Evolutionary conservation across 1,140 invertebrate genomes (phyloP).

Genomic region (Gonioctena quinquepunctata): DNA sequence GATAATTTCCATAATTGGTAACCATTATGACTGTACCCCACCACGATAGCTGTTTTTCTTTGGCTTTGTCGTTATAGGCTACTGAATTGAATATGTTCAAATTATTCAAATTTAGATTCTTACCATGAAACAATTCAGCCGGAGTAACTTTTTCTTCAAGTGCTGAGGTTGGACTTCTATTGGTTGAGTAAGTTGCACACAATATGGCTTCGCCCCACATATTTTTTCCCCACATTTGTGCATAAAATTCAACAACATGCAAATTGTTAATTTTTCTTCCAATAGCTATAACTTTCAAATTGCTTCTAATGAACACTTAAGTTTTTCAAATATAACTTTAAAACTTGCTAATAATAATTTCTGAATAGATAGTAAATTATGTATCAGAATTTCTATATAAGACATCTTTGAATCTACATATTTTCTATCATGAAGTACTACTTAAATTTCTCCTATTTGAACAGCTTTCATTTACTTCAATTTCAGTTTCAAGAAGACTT

Average conservation of each 20-base stretch:
- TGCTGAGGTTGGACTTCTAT: conserved; percentile 42
- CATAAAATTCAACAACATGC: no score
- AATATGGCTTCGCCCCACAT: conserved; percentile 11
- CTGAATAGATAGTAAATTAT: background rate
- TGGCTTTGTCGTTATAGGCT: conserved; percentile 41
- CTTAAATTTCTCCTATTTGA: background rate
- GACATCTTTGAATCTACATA: background rate
- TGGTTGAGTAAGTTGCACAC: conserved; percentile 42
- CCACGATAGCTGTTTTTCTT: conserved; percentile 20
- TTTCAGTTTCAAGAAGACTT: background rate
- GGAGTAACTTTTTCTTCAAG: conserved; percentile 38
- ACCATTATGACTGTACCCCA: background rate
- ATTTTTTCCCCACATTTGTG: no score
- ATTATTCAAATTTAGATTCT: conserved; percentile 16
- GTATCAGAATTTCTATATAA: background rate
- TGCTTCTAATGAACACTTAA: no score
- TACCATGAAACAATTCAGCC: conserved; percentile 44
- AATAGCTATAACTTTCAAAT: no score
- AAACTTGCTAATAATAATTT: background rate
- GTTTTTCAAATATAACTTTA: no score
- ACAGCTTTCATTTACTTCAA: background rate
- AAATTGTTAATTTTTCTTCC: no score
- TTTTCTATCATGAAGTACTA: background rate
- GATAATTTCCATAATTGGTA: background rate
- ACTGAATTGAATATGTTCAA: conserved; percentile 31